Conservation (phyloP, 2,888 invertebrate species). For the Melieria omissa region DNA sequence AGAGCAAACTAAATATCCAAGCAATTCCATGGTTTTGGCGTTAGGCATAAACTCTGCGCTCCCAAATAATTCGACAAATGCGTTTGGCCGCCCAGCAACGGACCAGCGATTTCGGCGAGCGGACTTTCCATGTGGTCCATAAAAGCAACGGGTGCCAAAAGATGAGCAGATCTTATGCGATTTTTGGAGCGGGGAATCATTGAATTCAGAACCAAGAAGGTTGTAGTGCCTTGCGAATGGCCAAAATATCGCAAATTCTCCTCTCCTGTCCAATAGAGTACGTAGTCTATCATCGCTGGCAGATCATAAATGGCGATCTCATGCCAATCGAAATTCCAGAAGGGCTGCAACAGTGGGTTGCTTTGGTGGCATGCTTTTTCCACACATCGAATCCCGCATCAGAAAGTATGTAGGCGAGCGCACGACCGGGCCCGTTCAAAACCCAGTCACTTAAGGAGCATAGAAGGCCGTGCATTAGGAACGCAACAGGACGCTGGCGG, state of each 20-base stretch:
- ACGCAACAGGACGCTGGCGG: constrained; percentile 48
- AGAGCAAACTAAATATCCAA: constrained; percentile 67
- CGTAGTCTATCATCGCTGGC: constrained; percentile 83
- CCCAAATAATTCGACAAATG: constrained; percentile 53
- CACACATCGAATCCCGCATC: constrained; percentile 59
- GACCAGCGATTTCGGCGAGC: constrained; percentile 71
- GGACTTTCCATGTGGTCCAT: constrained; percentile 63
- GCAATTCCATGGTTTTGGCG: constrained; percentile 55
- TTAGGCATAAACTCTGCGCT: constrained; percentile 55
- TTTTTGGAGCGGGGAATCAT: constrained; percentile 50
- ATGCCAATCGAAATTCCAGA: constrained; percentile 77
- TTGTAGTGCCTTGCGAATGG: constrained; percentile 91
- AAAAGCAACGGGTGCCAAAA: constrained; percentile 69
- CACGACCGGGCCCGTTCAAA: constrained; percentile 49
- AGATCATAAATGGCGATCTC: constrained; percentile 89
- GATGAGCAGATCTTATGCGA: constrained; percentile 55
- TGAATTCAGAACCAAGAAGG: constrained; percentile 72
- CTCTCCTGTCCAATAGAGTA: constrained; percentile 58
- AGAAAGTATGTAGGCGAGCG: constrained; percentile 53
- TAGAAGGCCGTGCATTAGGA: constrained; percentile 58
- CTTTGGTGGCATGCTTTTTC: constrained; percentile 67
- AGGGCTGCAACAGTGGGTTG: constrained; percentile 54
- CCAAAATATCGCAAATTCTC: constrained; percentile 76
- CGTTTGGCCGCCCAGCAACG: constrained; percentile 60
- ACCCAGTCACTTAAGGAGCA: constrained; percentile 60